phyloP scores from a whole-genome alignment of 2,888 invertebrate species.

The Cryptophagus acutangulus region DNA sequence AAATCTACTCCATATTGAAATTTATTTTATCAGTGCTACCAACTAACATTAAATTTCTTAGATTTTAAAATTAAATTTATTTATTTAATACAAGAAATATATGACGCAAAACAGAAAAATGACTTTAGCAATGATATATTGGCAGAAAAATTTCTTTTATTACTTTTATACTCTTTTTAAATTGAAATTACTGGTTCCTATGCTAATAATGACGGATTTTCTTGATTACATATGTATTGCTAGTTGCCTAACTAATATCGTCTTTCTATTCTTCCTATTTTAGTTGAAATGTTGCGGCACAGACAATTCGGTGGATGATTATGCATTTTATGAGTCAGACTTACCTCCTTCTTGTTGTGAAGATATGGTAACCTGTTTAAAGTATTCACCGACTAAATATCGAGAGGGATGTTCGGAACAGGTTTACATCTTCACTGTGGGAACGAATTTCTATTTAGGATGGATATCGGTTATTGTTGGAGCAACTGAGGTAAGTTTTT shows the following conservation, averaged over 20 bases:
- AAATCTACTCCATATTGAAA: no score
- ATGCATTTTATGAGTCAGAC: neutral
- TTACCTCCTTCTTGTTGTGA: slow-evolving; percentile 5
- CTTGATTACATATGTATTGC: neutral
- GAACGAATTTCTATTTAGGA: slow-evolving; percentile 3
- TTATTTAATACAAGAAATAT: no score
- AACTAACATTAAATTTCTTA: no score
- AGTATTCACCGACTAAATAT: slow-evolving; percentile 2
- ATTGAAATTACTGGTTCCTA: no score
- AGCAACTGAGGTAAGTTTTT: neutral
- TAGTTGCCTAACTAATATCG: neutral
- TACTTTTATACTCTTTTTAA: no score
- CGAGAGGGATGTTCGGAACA: slow-evolving; percentile 2
- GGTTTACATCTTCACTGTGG: neutral
- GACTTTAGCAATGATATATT: no score
- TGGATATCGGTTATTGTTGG: slow-evolving; percentile 4
- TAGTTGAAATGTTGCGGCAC: neutral
- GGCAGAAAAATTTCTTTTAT: no score
- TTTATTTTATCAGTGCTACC: no score
- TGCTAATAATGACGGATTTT: no score
- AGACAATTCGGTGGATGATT: neutral
- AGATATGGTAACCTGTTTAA: neutral
- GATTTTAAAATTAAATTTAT: no score
- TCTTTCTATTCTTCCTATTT: neutral
- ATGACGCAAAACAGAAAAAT: no score